Evolutionary conservation across 2,888 invertebrate genomes (phyloP).

Genomic region (Drosophila prolongata): DNA sequence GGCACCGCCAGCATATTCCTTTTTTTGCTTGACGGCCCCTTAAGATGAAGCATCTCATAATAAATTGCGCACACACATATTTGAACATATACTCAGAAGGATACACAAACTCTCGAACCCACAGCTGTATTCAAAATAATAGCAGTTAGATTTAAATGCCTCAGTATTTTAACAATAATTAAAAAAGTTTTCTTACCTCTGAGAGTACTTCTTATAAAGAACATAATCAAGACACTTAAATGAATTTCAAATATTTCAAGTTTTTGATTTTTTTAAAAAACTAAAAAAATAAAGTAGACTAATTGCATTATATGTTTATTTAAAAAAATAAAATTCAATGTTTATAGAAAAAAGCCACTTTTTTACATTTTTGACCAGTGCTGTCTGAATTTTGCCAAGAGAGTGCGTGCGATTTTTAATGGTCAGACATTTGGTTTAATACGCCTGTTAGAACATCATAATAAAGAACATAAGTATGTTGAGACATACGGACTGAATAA

Average conservation of each 20-base stretch:
- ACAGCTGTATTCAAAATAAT: not conserved
- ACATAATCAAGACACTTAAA: too few relatives aligned
- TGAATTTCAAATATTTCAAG: too few relatives aligned
- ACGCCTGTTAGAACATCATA: conserved; percentile 35
- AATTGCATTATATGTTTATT: too few relatives aligned
- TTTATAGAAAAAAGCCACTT: too few relatives aligned
- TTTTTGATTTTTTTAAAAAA: too few relatives aligned
- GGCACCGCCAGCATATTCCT: conserved; percentile 33
- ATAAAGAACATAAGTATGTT: conserved; percentile 22
- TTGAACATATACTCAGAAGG: not conserved
- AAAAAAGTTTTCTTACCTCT: too few relatives aligned
- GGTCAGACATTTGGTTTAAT: conserved; percentile 45
- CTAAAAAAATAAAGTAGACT: too few relatives aligned
- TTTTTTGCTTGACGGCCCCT: conserved; percentile 28
- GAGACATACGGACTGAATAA: conserved; percentile 28
- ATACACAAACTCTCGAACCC: not conserved
- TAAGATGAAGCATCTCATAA: conserved; percentile 47
- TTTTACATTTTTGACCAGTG: not conserved
- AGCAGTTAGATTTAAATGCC: not conserved
- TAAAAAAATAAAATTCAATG: too few relatives aligned
- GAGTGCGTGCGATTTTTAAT: conserved; percentile 46
- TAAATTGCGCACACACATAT: conserved; percentile 46
- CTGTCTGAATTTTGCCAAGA: conserved; percentile 4
- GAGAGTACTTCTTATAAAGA: too few relatives aligned
- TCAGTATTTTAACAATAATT: too few relatives aligned